Base-by-base conservation (phyloP, 2,113 vertebrate species). In the Pogona vitticeps region DNA sequence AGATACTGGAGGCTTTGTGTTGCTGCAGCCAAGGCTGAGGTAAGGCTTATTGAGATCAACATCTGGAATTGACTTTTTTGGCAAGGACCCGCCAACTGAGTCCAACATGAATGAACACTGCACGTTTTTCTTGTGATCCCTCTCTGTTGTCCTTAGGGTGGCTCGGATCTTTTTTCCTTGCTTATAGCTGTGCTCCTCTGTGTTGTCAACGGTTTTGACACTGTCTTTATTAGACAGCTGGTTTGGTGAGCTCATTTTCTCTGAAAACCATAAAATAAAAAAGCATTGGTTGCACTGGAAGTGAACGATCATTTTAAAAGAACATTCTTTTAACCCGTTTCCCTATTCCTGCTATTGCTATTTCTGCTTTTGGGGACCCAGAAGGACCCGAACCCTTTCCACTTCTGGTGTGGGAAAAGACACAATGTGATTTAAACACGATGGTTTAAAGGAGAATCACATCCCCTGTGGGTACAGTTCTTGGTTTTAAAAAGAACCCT, bases 31-130 rank as follows among this genome's bases (percentile, higher is more conserved):
- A 91, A 99, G 97, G 91, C 98, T 99, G 96, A 99, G 97, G 97
- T 99, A 99, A 97, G 98, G 98, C 95, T 99, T 99, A 94, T 98
- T 96, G 88, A 98, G 98, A 95, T 99, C 98, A 97, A 99, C 98
- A 92, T 94, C 98, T 78, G 97, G 96, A 92, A 98, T 94, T 82
- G 97, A 0, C n/a, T 98, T 96, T 95, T 98, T 98, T 92, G 98
- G 96, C 88, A 98, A 94, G 70, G 98, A 94, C 17, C 95, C 96
- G 72, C 94, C 92, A 83, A 96, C 96, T 0, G 97, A 95, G 88
- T 99, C 98, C 91, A 99, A 91, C 98, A 99, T 97, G 92, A 99
- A 99, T 0, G 98, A 97, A 89, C 97, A 98, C 95, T 99, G 97
- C 40, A 97, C 98, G 0, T 96, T 98, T 92, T 99, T 99, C 93